Base-by-base conservation (phyloP, 1,140 invertebrate species). In the Cylas formicarius region DNA sequence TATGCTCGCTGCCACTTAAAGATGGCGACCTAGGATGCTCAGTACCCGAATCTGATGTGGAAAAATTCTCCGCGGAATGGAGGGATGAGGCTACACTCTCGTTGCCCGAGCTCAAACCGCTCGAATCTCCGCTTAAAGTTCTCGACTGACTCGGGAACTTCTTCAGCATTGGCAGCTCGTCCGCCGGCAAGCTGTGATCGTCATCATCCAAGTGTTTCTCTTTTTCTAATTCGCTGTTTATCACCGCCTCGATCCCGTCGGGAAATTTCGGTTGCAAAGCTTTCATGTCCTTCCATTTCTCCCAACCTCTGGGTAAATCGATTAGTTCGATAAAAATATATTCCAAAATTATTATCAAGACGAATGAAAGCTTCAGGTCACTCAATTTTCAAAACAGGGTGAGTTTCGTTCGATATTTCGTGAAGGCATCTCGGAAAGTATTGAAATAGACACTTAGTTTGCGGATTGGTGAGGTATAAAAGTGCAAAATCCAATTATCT, bases 231-330 rank as follows among this genome's bases (percentile, higher is more conserved):
- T 46, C 40, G 17, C 24, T 32, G 13, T 48, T 47, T 8, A 55
- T 41, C 1, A 41, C 53, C 13, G 44, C 31, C 7, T 67, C 67
- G 8, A 79, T 48, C 36, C 74, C 75, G 9, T 72, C 69, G 23
- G 76, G 76, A 24, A 78, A 51, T 58, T 73, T 74, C 0, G 77
- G n/a, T n/a, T n/a, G n/a, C n/a, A n/a, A n/a, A n/a, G n/a, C n/a
- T n/a, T n/a, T n/a, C n/a, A n/a, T n/a, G n/a, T n/a, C n/a, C n/a
- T n/a, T n/a, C n/a, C n/a, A n/a, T n/a, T n/a, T n/a, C n/a, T n/a
- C n/a, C n/a, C n/a, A n/a, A n/a, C n/a, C n/a, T n/a, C n/a, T n/a
- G n/a, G n/a, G n/a, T n/a, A n/a, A n/a, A n/a, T n/a, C n/a, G n/a
- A n/a, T n/a, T n/a, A n/a, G n/a, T n/a, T n/a, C n/a, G n/a, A n/a